Evolutionary conservation across 2,797 vertebrate species (phyloP).

Genomic region (Fundulus diaphanus): DNA sequence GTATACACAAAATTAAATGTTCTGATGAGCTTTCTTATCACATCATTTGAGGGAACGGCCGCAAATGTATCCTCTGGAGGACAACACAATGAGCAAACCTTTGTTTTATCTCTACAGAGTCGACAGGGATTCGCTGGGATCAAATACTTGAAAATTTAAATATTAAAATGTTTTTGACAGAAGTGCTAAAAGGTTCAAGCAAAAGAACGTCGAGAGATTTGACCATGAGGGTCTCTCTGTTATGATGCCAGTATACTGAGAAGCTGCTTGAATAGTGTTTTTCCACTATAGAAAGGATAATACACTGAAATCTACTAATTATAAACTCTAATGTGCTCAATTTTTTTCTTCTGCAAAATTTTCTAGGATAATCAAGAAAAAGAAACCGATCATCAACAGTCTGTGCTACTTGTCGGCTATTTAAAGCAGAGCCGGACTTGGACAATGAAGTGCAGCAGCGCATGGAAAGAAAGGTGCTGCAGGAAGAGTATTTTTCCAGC

Average conservation of each 20-base stretch:
- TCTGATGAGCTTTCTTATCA: background rate
- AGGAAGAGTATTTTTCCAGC: conserved; percentile 66
- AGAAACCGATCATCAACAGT: background rate
- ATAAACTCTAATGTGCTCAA: background rate
- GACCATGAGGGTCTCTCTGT: background rate
- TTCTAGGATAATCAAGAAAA: background rate
- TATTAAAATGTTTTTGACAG: background rate
- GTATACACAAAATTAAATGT: background rate
- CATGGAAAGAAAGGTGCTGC: conserved; percentile 33
- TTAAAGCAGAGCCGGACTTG: background rate
- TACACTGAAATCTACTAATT: background rate
- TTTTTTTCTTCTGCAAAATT: background rate
- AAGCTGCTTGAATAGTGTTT: background rate
- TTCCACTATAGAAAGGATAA: too few species aligned
- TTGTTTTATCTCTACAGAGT: background rate
- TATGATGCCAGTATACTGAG: background rate
- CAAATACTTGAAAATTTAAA: background rate
- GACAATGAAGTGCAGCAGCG: conserved; percentile 8
- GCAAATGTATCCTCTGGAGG: background rate
- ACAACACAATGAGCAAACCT: background rate
- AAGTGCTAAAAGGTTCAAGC: too few species aligned
- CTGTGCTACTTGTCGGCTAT: background rate
- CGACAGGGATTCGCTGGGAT: background rate
- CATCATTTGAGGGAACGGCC: background rate
- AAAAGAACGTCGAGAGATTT: background rate